Evolutionary conservation across 2,888 invertebrate species (phyloP).

Genomic region (Amphipyra berbera): DNA sequence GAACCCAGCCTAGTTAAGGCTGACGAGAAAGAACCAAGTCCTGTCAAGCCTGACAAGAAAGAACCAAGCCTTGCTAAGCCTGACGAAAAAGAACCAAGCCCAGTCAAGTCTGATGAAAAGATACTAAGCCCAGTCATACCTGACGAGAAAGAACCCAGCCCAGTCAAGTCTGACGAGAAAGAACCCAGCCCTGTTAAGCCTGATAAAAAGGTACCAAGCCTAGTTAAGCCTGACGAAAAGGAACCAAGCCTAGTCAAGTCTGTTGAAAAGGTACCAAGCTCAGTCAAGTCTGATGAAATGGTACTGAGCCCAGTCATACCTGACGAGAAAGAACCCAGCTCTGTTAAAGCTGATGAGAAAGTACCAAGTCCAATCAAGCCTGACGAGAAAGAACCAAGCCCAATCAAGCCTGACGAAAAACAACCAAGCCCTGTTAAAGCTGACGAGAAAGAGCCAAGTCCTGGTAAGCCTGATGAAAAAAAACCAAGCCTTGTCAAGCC

Average conservation of each 20-base stretch:
- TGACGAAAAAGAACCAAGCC: constrained; percentile 10
- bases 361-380: neutral
- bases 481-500: neutral
- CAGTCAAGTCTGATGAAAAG: constrained; percentile 27
- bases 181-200: neutral
- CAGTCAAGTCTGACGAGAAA: neutral
- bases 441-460: constrained; percentile 30
- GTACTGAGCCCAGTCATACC: constrained; percentile 10
- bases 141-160: constrained; percentile 6
- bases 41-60: constrained; percentile 10
- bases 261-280: neutral
- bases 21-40: constrained; percentile 24
- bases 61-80: constrained; percentile 4
- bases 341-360: constrained; percentile 12
- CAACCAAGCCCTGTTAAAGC: constrained; percentile 13
- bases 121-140: constrained; percentile 19
- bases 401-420: constrained; percentile 6
- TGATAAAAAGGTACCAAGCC: neutral
- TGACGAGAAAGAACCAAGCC: neutral
- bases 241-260: neutral
- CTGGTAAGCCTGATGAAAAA: constrained; percentile 12
- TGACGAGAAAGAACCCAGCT: neutral
- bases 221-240: neutral
- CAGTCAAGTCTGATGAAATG: constrained; percentile 3
- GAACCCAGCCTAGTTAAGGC: constrained; percentile 12